phyloP scores from a whole-genome alignment of 2,113 vertebrate species.

The Ramphastos sulfuratus region DNA sequence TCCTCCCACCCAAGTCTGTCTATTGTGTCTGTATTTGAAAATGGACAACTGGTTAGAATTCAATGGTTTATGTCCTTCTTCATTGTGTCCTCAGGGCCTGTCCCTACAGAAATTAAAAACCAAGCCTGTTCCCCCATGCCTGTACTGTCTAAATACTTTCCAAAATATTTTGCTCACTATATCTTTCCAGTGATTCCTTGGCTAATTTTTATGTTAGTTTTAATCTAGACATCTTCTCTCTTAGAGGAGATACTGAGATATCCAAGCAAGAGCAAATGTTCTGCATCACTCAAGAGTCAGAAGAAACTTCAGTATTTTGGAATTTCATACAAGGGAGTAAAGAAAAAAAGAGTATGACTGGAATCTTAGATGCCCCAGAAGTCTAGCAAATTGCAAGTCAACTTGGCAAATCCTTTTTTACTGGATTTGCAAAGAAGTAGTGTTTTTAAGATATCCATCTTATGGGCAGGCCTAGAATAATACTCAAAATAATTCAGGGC shows the following conservation, averaged over 20 bases:
- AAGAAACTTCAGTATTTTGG: neutral
- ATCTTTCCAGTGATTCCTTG: neutral
- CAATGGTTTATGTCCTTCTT: neutral
- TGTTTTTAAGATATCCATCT: neutral
- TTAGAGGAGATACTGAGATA: neutral
- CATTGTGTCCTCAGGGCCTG: neutral
- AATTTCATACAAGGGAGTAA: neutral
- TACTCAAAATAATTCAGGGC: neutral
- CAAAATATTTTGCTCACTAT: neutral
- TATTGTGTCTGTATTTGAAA: neutral
- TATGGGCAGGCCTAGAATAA: neutral
- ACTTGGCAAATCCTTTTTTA: neutral
- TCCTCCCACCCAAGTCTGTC: neutral
- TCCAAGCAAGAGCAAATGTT: neutral
- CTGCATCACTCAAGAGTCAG: neutral
- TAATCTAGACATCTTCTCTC: neutral
- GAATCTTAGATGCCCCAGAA: neutral
- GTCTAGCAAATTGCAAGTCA: neutral
- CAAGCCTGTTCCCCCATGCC: neutral
- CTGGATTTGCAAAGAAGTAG: neutral
- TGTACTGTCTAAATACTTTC: neutral
- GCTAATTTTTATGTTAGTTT: neutral
- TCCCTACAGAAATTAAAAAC: neutral
- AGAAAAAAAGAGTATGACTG: neutral
- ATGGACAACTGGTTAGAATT: neutral